Evolutionary conservation across 1,140 invertebrate species (phyloP), one percentile per base, ranked within the genome.

Genomic region (Megathymus violae): DNA sequence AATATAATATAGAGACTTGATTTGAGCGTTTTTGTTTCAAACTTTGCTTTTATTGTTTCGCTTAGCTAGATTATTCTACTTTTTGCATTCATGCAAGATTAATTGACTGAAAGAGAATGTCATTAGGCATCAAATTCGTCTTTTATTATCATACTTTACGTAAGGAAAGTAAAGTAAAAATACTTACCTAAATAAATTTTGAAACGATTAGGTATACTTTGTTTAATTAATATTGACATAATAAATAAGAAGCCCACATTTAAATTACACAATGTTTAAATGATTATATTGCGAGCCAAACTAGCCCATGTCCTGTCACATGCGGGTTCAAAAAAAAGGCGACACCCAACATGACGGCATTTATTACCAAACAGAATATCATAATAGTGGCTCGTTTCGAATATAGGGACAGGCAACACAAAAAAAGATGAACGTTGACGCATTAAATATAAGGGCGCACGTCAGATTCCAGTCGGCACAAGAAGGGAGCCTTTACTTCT

Each of bases 281-380:
- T 44, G 41, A 44, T 50, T 36, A 50, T 50, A 25, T 15, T 16
- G 31, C 17, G 47, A 50, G 36, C 36, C 13, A 50, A 73, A 64
- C 69, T 59, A 67, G 65, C 69, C 69, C 78, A 67, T 73, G 63
- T 70, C 64, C 40, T 41, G 74, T 77, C 71, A 72, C 68, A 85
- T 87, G 84, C 82, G 78, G 80, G 84, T 63, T 50, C 64, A 68
- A 80, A 80, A 83, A 80, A 71, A 74, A 67, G 51, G 59, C 43
- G 15, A 68, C 54, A 63, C 70, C 75, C 64, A 75, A 79, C 65
- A 71, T 54, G 50, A 77, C 50, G 64, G 50, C n/a, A n/a, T 61
- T 74, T 75, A 79, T 82, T 72, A 79, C 82, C 64, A 65, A 69
- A n/a, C n/a, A n/a, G n/a, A n/a, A n/a, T n/a, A 80, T 79, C 70